Conservation (phyloP, 2,888 invertebrate genomes). For the Tillus elongatus region DNA sequence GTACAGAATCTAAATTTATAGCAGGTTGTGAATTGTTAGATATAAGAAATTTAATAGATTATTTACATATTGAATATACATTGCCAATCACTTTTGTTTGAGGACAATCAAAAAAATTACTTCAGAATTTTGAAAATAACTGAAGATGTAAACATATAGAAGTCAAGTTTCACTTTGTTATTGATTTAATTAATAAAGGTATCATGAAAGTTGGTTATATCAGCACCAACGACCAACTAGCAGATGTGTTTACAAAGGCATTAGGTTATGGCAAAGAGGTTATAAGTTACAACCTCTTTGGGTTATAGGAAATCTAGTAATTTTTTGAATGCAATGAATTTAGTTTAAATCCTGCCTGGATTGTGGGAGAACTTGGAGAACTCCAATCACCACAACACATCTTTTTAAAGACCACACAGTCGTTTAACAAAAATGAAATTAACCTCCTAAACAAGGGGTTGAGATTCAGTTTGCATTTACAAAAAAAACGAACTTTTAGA, state of each 20-base stretch:
- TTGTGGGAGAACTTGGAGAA: no score
- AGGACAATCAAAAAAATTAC: conserved; percentile 12
- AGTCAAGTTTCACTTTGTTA: no score
- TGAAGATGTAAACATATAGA: conserved; percentile 12
- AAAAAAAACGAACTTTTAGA: no score
- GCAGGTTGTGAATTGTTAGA: no score
- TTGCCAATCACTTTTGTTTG: conserved; percentile 4
- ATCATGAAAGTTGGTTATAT: conserved; percentile 9
- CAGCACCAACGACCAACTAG: conserved; percentile 8
- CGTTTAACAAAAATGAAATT: no score
- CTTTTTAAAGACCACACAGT: no score
- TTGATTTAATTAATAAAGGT: conserved; percentile 7
- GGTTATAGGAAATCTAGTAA: no score
- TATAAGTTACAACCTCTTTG: no score
- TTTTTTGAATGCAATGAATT: background rate
- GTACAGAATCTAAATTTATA: conserved; percentile 9
- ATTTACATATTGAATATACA: conserved; percentile 6
- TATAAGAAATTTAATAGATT: no score
- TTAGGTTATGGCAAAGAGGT: conserved; percentile 7
- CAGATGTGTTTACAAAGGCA: conserved; percentile 9
- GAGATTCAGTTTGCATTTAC: no score
- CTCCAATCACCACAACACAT: no score
- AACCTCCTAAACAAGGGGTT: no score
- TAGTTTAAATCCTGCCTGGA: conserved; percentile 2
- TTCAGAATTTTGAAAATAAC: conserved; percentile 13